Evolutionary conservation across 2,113 vertebrate genomes (phyloP).

Genomic region (Eubucco bourcierii): DNA sequence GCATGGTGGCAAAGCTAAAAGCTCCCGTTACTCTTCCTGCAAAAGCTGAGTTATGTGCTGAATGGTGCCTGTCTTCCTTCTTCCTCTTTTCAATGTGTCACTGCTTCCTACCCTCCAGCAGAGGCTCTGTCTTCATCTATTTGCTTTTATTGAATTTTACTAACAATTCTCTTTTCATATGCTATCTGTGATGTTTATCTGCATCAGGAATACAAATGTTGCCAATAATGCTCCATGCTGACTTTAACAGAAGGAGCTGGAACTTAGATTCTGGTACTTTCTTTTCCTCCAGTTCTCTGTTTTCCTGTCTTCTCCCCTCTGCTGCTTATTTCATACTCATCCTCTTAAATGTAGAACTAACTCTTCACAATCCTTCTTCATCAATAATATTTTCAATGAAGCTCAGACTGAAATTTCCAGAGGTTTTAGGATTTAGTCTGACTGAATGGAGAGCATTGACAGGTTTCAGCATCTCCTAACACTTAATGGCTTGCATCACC

Average conservation of each 20-base stretch:
- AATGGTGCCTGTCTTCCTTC: background rate
- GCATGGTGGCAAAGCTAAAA: background rate
- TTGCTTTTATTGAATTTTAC: background rate
- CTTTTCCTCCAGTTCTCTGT: background rate
- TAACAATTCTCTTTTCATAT: background rate
- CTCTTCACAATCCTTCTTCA: background rate
- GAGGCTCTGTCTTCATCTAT: background rate
- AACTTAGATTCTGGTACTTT: background rate
- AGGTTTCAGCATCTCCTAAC: background rate
- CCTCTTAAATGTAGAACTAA: background rate
- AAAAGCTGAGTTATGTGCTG: background rate
- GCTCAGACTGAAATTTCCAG: background rate
- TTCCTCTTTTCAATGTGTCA: background rate
- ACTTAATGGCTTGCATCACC: background rate
- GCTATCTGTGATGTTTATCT: background rate
- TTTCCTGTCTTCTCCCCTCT: background rate
- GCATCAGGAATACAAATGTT: background rate
- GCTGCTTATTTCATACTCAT: background rate
- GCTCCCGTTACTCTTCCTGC: background rate
- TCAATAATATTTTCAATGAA: background rate
- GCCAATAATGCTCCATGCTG: background rate
- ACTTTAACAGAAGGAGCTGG: background rate
- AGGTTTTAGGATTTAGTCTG: background rate
- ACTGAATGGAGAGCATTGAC: background rate
- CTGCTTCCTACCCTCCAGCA: background rate